Conservation (phyloP, 1,140 invertebrate genomes). For the Platyscapa corneri region DNA sequence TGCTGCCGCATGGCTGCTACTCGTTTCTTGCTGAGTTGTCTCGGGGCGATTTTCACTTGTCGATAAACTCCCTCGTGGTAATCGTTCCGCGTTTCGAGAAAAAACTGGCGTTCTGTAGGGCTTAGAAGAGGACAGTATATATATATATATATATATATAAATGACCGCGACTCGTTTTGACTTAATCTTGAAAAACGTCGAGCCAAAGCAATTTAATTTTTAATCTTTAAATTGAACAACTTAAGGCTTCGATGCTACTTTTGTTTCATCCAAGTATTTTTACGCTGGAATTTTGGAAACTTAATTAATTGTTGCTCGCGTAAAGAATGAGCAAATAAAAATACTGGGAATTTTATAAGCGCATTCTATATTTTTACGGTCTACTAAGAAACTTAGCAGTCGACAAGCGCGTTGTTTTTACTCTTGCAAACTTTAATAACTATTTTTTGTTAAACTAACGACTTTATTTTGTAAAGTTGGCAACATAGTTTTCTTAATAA, state of each 20-base stretch:
- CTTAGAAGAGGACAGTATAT: not conserved
- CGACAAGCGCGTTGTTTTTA: too few species aligned
- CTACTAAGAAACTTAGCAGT: too few species aligned
- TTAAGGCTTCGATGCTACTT: not conserved
- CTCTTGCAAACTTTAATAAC: too few species aligned
- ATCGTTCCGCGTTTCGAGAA: conserved; percentile 23
- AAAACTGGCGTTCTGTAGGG: not conserved
- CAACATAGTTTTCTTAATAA: too few species aligned
- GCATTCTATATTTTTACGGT: too few species aligned
- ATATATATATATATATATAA: not conserved
- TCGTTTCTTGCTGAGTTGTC: conserved; percentile 31
- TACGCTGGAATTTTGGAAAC: not conserved
- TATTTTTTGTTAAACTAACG: too few species aligned
- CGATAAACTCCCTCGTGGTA: conserved; percentile 32
- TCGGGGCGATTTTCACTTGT: conserved; percentile 44
- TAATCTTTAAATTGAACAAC: not conserved
- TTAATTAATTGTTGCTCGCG: not conserved
- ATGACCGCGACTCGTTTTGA: not conserved
- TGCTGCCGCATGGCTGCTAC: not conserved
- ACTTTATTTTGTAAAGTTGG: too few species aligned
- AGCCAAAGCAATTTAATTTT: not conserved
- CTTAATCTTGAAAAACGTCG: conserved; percentile 8
- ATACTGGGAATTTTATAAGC: not conserved
- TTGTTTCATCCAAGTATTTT: not conserved
- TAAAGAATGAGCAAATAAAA: not conserved